These are phyloP conservation scores for Zonitis immaculata DNA, from an alignment of 2,888 invertebrate genomes.

Conservation along the genomic window DNA sequence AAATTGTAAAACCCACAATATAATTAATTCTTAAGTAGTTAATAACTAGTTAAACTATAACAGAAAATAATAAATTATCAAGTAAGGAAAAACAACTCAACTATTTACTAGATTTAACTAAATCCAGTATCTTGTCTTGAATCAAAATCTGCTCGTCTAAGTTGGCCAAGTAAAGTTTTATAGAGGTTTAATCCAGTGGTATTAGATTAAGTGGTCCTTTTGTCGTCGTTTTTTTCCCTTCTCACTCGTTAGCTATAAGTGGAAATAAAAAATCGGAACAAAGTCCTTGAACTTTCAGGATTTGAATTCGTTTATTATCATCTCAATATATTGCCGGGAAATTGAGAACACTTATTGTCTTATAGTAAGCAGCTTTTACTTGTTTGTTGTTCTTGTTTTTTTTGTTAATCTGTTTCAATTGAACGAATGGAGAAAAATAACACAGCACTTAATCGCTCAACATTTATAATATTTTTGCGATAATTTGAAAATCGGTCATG, in stretches of 20 bases:
- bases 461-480: not conserved
- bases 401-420: not conserved
- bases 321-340: conserved; percentile 1
- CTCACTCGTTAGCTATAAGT: no score
- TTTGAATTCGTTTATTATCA: conserved; percentile 9
- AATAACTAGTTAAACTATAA: not conserved
- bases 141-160: conserved; percentile 2
- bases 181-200: not conserved
- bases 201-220: not conserved
- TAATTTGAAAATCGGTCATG: conserved; percentile 18
- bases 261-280: not conserved
- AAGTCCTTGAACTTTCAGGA: conserved; percentile 9
- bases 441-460: no score
- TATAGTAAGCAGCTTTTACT: not conserved
- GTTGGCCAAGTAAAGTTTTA: conserved; percentile 4
- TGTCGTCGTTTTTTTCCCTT: not conserved
- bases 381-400: not conserved
- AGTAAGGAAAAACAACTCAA: not conserved
- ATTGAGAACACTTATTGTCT: not conserved
- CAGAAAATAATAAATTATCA: not conserved
- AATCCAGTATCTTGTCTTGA: not conserved
- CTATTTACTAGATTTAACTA: not conserved
- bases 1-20: no score
- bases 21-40: not conserved
- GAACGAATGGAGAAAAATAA: no score